A percentile compares a stretch with the other conserved stretches of the same genome.
Evolutionary conservation across 2,113 vertebrate species (phyloP).

Genomic region (Cairina moschata): DNA sequence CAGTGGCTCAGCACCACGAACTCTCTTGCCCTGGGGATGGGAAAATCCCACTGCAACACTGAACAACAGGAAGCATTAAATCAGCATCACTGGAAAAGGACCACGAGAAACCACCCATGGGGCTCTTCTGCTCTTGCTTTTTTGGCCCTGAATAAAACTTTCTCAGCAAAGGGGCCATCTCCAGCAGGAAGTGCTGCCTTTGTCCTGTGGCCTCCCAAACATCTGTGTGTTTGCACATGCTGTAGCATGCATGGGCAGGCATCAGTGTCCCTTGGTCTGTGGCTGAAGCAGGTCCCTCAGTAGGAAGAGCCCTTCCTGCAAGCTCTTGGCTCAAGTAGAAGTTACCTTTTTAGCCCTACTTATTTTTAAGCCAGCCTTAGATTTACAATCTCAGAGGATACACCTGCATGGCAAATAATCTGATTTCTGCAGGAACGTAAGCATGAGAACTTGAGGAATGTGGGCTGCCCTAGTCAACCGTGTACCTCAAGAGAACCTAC

Average conservation of each 20-base stretch:
- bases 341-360: neutral
- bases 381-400: neutral
- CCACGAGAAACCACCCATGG: neutral
- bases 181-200: constrained; percentile 6
- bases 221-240: neutral
- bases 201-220: neutral
- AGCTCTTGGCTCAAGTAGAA: neutral
- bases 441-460: neutral
- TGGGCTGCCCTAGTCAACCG: neutral
- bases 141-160: constrained; percentile 13
- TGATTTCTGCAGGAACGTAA: neutral
- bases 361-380: neutral
- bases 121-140: neutral
- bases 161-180: constrained; percentile 15
- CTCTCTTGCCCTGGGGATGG: neutral
- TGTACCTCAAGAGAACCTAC: neutral
- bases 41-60: neutral
- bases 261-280: neutral
- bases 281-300: neutral
- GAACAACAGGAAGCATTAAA: constrained; percentile 58
- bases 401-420: neutral
- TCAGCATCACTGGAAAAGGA: constrained; percentile 55
- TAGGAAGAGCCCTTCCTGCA: neutral
- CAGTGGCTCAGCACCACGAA: neutral
- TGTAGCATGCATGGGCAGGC: neutral